Evolutionary conservation across 2,797 vertebrate genomes (phyloP).

Genomic region (Ctenosaura bakeri): DNA sequence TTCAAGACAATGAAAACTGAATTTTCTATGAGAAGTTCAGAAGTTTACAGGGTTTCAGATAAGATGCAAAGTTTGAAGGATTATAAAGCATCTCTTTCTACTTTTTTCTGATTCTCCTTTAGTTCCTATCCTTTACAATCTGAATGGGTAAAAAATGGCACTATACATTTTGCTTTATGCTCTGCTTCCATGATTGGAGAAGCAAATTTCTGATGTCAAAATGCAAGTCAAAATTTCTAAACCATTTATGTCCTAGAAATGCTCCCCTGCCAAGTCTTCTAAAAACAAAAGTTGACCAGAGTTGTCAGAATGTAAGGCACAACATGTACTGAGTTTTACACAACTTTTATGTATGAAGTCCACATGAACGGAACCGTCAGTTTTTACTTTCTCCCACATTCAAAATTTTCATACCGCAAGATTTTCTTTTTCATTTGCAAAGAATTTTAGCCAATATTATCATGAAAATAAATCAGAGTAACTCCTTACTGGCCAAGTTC

Average conservation of each 20-base stretch:
- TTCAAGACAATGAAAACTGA: background rate
- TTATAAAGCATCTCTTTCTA: background rate
- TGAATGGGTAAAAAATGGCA: background rate
- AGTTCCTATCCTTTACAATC: background rate
- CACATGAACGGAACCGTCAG: no score
- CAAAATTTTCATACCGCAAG: background rate
- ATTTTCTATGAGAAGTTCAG: background rate
- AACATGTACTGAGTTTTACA: background rate
- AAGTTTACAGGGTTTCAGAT: background rate
- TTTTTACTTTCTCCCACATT: background rate
- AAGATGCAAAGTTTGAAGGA: background rate
- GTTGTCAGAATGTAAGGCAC: no score
- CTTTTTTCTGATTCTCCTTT: background rate
- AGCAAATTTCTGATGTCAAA: background rate
- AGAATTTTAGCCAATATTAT: background rate
- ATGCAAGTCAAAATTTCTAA: background rate
- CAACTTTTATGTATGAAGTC: background rate
- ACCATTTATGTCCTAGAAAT: background rate
- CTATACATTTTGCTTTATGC: background rate
- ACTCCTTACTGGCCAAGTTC: no score
- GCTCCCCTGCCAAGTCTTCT: background rate
- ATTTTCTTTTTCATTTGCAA: background rate
- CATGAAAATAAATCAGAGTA: no score
- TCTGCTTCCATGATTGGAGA: background rate
- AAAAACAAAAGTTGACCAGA: background rate